Base-by-base conservation (phyloP, 2,888 invertebrate genomes). In the Pristionchus japonicus region DNA sequence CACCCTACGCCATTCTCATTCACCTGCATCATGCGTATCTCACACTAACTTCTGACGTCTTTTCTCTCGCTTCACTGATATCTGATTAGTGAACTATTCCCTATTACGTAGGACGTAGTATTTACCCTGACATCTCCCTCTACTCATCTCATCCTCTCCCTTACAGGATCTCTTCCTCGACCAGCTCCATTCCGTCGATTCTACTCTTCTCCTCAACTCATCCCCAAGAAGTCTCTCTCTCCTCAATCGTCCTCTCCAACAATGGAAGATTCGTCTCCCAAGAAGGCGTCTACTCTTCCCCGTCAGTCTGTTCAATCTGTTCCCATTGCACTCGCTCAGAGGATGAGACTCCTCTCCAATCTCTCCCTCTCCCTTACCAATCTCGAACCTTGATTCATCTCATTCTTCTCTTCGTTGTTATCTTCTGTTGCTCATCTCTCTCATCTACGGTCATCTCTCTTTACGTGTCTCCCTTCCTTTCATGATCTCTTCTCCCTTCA, bases 141-240 rank as follows among this genome's bases (percentile, higher is more conserved):
- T 74, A 40, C 70, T 70, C 37, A 34, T 17, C 17, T 70, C 40
- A 40, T 43, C 40, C 20, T 6, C 13, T 67, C 40, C n/a, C 13
- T 74, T 74, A 20, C 43, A 74, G 74, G 11, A 23, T 74, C 74
- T 17, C 4, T 31, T 40, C n/a, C 20, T 40, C 74, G 74, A 31
- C 74, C 74, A 0, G 74, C 74, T 40, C 74, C 74, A 4, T 74
- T 74, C 74, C 74, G 74, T 74, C 74, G 74, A 40, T 74, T 74
- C 43, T 74, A 74, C 43, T 34, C 34, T n/a, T 74, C 74, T 40
- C 74, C 74, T 40, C 40, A 37, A 40, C 20, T 74, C 6, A 37
- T 74, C 11, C 40, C 74, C 6, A 74, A 74, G 37, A 74, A 74
- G 40, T 40, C 74, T 70, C 34, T 6, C 15, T 34, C 34, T 9